Evolutionary conservation across 1,140 invertebrate species (phyloP), one percentile per base, ranked within the genome.

Genomic region (Brachionus manjavacas): DNA sequence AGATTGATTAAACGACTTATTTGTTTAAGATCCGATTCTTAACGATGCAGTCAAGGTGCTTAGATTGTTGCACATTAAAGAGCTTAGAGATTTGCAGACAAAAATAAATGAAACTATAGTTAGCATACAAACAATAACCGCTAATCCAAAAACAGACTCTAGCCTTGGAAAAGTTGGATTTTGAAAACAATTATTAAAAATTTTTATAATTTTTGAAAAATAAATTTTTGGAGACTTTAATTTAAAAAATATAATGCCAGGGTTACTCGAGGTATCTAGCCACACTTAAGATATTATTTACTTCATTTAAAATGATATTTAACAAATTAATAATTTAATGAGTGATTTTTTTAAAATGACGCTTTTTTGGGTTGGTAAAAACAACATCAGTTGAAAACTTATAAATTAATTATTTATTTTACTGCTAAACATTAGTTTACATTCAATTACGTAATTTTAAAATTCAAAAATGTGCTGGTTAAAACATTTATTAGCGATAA

Each of bases 121-220:
- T 2, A 91, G 92, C 83, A 94, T 97, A 1, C 97, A 99, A 91
- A 92, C 90, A 84, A 91, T 98, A 6, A 98, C 96, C 14, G 96
- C 96, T 8, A 94, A 99, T 92, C 97, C 97, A 11, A 96, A 96
- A 91, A 98, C 96, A 87, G 96, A 99, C 88, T 96, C 95, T 2
- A 93, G 92, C 88, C 91, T 99, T 28, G 96, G 96, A 80, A 94
- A 95, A 93, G 95, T 98, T 87, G 96, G 97, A 12, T 60, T 43
- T 28, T 43, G 60, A 81, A n/a, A 41, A 39, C 20, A 60, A 52
- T 43, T 31, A 55, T 80, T 79, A 16, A 0, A 43, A 41, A 16
- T 43, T 46, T 25, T 41, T 46, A 64, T n/a, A 41, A 16, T 43
- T 46, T 25, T 41, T 46, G 25, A 64, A 66, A 66, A 66, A 66